A percentile compares a stretch with the other conserved stretches of the same genome.
phyloP scores from a whole-genome alignment of 35 echinoderm and acorn worm species.

The Diadema setosum region DNA sequence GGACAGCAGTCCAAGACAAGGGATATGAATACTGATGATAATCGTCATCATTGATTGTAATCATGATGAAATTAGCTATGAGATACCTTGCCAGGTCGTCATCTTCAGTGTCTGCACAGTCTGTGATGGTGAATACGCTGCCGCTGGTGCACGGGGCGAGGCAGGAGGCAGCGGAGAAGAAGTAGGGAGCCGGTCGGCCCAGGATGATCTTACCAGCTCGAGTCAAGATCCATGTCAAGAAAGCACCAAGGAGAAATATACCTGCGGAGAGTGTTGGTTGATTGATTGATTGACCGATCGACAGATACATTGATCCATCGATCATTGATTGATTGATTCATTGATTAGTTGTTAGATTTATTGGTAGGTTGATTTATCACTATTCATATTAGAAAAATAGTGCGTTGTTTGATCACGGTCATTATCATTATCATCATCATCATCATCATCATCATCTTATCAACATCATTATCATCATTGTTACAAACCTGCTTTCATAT shows the following conservation, averaged over 20 bases:
- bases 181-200: conserved; percentile 22
- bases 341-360: too few species aligned
- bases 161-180: conserved; percentile 10
- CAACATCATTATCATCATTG: too few species aligned
- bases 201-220: conserved; percentile 33
- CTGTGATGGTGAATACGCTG: not conserved
- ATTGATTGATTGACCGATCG: too few species aligned
- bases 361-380: too few species aligned
- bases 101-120: not conserved
- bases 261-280: not conserved
- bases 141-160: conserved; percentile 9
- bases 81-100: conserved; percentile 12
- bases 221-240: conserved; percentile 24
- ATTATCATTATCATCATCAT: too few species aligned
- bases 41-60: not conserved
- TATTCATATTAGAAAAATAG: too few species aligned
- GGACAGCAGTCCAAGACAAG: too few species aligned
- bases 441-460: too few species aligned
- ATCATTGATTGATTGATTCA: too few species aligned
- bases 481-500: not conserved
- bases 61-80: not conserved
- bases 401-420: too few species aligned
- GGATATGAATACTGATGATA: too few species aligned
- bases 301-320: too few species aligned
- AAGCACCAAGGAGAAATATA: conserved; percentile 38